Evolutionary conservation across 1,140 invertebrate species (phyloP).

Genomic region (honey bee (Apis mellifera)): DNA sequence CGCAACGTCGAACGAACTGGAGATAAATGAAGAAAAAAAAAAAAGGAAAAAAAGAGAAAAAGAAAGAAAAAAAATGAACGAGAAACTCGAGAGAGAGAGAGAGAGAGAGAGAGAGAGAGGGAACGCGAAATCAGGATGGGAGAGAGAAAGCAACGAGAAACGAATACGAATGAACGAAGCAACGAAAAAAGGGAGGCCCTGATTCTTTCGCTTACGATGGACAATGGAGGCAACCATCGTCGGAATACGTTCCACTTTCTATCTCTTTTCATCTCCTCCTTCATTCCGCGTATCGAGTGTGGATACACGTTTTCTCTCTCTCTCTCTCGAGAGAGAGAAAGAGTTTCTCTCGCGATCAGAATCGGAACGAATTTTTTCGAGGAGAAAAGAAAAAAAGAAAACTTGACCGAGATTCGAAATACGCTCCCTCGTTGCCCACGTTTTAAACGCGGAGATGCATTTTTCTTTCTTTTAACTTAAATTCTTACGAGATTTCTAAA

Average conservation of each 20-base stretch:
- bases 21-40: neutral
- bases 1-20: neutral
- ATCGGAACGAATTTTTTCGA: too few species aligned
- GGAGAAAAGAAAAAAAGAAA: neutral
- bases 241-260: constrained; percentile 51
- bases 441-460: neutral
- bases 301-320: neutral
- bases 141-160: neutral
- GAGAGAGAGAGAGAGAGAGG: neutral
- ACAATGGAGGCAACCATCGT: constrained; percentile 56
- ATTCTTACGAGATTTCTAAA: neutral
- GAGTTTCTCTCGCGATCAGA: neutral
- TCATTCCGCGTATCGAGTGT: too few species aligned
- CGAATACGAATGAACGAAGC: neutral
- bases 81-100: neutral
- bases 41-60: neutral
- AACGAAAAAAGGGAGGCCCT: neutral
- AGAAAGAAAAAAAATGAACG: neutral
- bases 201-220: constrained; percentile 46
- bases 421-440: too few species aligned
- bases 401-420: too few species aligned
- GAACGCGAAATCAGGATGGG: neutral
- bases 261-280: neutral
- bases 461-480: neutral
- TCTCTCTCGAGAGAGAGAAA: neutral